Conservation (phyloP, 2,113 vertebrate species). For the Phyllopteryx taeniolatus region DNA sequence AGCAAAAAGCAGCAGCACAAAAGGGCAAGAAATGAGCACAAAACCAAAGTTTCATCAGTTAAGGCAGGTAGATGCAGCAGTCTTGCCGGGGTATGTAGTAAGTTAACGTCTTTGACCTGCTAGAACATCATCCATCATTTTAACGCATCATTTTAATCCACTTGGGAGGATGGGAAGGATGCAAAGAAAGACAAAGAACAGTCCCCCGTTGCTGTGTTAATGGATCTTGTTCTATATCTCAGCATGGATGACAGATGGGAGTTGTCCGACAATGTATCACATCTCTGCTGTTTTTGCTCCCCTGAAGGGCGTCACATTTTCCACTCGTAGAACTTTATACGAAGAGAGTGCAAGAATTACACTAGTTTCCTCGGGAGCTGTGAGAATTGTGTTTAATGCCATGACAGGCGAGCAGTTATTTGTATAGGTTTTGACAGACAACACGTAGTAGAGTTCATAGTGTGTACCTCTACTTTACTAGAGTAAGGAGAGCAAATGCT, state of each 20-base stretch:
- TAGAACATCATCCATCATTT: conserved; percentile 30
- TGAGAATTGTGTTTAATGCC: conserved; percentile 45
- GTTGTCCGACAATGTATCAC: conserved; percentile 46
- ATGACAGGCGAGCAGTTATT: conserved; percentile 24
- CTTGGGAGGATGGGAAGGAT: conserved; percentile 2
- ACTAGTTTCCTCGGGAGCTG: conserved; percentile 30
- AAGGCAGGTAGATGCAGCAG: neutral
- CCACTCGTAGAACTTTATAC: conserved; percentile 29
- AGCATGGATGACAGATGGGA: conserved; percentile 37
- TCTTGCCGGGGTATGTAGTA: conserved; percentile 33
- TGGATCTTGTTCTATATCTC: conserved; percentile 44
- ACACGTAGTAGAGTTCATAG: too few species aligned
- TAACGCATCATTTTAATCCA: too few species aligned
- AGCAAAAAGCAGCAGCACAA: neutral
- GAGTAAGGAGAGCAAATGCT: too few species aligned
- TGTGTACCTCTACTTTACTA: too few species aligned
- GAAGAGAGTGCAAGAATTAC: conserved; percentile 11
- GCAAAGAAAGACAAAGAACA: conserved; percentile 8
- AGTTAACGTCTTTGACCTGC: conserved; percentile 36
- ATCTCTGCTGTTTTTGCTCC: conserved; percentile 4
- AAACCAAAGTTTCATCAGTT: neutral
- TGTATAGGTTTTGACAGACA: conserved; percentile 32
- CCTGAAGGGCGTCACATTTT: conserved; percentile 46
- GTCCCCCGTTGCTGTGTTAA: conserved; percentile 46
- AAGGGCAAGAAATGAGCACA: neutral